A percentile compares a stretch with the other conserved stretches of the same genome.
Conservation (phyloP, 1,140 invertebrate genomes). For the Drosophila melanica region DNA sequence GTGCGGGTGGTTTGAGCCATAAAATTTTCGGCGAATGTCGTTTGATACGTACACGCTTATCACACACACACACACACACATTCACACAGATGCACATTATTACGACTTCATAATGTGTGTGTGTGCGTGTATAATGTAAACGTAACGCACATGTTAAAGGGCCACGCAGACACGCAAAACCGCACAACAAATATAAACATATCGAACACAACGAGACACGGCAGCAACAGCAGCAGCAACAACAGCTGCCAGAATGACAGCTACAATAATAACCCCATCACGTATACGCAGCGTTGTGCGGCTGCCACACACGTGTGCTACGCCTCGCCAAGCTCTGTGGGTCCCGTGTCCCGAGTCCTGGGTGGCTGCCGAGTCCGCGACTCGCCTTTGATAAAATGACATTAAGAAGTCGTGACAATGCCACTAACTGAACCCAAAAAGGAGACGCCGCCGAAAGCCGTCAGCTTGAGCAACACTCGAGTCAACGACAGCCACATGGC, state of each 20-base stretch:
- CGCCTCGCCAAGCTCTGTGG: background rate
- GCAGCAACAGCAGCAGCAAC: conserved; percentile 42
- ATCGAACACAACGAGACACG: conserved; percentile 71
- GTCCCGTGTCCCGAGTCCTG: background rate
- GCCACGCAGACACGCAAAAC: conserved; percentile 58
- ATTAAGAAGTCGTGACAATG: conserved; percentile 83
- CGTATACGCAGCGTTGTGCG: conserved; percentile 76
- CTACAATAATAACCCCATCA: conserved; percentile 81
- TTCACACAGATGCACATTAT: conserved; percentile 52
- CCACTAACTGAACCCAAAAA: conserved; percentile 79
- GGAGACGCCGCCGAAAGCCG: conserved; percentile 53
- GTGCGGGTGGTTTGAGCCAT: conserved; percentile 59
- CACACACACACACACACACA: conserved; percentile 66
- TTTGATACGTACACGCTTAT: conserved; percentile 80
- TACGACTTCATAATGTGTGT: conserved; percentile 72
- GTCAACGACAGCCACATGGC: conserved; percentile 16
- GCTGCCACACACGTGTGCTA: conserved; percentile 69
- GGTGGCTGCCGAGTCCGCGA: conserved; percentile 49
- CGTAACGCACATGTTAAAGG: conserved; percentile 62
- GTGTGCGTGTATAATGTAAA: conserved; percentile 52
- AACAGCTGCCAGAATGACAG: conserved; percentile 52
- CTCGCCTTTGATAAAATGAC: conserved; percentile 81
- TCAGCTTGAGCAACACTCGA: conserved; percentile 73
- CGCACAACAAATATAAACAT: conserved; percentile 83
- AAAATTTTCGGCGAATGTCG: conserved; percentile 80